Percentiles rank a stretch among this genome's conserved stretches.
Conservation (phyloP, 2,113 vertebrate species). For the Todiramphus saurophagus region DNA sequence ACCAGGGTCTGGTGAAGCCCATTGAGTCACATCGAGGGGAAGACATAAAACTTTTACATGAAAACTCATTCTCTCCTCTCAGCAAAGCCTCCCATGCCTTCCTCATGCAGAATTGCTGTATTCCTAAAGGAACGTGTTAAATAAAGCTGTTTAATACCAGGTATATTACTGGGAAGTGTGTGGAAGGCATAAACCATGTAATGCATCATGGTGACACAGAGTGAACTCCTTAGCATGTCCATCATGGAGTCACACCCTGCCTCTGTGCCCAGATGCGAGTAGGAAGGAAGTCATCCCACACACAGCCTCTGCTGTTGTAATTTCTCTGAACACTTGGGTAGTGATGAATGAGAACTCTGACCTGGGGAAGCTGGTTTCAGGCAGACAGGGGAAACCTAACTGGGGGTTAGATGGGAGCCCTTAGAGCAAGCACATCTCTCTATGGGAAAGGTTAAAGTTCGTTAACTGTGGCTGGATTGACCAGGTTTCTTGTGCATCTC, state of each 20-base stretch:
- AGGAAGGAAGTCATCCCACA: neutral
- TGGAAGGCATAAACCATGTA: neutral
- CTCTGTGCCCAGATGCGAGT: accelerated
- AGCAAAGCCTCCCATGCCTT: neutral
- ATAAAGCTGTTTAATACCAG: neutral
- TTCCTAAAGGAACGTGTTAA: neutral
- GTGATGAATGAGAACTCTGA: neutral
- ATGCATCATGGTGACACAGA: neutral
- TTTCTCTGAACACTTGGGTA: neutral
- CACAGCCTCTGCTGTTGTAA: neutral
- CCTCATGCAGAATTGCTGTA: neutral
- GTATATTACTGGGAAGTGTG: neutral
- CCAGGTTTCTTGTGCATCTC: neutral
- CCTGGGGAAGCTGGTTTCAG: neutral
- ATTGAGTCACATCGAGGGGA: neutral
- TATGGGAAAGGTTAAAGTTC: neutral
- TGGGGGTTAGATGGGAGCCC: neutral
- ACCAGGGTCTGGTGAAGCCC: neutral
- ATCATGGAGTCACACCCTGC: neutral
- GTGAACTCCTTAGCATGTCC: neutral
- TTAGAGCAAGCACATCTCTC: neutral
- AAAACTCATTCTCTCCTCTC: neutral
- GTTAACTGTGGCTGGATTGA: accelerated
- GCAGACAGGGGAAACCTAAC: neutral
- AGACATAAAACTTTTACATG: neutral